phyloP scores from a whole-genome alignment of 2,113 vertebrate genomes.

The Cheilinus undulatus region DNA sequence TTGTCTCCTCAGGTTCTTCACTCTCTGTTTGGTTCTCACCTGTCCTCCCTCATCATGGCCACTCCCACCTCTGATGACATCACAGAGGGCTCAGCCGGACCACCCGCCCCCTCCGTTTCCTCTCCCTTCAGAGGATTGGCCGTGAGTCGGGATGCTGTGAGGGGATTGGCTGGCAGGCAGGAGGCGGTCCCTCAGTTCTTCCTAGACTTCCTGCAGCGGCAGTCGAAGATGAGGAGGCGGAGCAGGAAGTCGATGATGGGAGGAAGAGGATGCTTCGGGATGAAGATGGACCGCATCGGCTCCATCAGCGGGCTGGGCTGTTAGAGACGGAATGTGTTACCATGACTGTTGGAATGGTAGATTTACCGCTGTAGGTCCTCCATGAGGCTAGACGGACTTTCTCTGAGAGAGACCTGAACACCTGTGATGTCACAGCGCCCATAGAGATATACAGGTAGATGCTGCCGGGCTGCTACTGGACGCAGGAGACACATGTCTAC shows the following conservation, averaged over 20 bases:
- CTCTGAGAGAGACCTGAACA: not conserved
- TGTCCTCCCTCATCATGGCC: slow-evolving; percentile 72
- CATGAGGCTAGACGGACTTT: not conserved
- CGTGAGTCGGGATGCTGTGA: not conserved
- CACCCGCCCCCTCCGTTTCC: not conserved
- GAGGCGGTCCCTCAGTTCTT: slow-evolving; percentile 63
- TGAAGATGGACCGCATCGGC: slow-evolving; percentile 88
- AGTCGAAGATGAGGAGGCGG: slow-evolving; percentile 74
- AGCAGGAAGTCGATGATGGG: slow-evolving; percentile 71
- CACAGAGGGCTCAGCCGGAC: slow-evolving; percentile 63
- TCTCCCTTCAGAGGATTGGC: not conserved
- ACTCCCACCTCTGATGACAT: slow-evolving; percentile 55
- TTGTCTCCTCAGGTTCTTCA: slow-evolving; percentile 63
- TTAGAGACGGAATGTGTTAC: slow-evolving; percentile 8
- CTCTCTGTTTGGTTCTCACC: slow-evolving; percentile 74
- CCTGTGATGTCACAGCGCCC: slow-evolving; percentile 13
- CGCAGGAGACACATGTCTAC: too few species aligned
- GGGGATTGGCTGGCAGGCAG: not conserved
- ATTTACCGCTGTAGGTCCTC: not conserved
- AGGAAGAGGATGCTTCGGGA: slow-evolving; percentile 85
- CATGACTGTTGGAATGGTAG: not conserved
- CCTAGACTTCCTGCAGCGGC: slow-evolving; percentile 73
- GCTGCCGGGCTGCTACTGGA: too few species aligned
- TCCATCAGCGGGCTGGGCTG: slow-evolving; percentile 86
- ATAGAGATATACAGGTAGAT: too few species aligned